phyloP scores from a whole-genome alignment of 2,888 invertebrate genomes.

The Prenolepis imparis region DNA sequence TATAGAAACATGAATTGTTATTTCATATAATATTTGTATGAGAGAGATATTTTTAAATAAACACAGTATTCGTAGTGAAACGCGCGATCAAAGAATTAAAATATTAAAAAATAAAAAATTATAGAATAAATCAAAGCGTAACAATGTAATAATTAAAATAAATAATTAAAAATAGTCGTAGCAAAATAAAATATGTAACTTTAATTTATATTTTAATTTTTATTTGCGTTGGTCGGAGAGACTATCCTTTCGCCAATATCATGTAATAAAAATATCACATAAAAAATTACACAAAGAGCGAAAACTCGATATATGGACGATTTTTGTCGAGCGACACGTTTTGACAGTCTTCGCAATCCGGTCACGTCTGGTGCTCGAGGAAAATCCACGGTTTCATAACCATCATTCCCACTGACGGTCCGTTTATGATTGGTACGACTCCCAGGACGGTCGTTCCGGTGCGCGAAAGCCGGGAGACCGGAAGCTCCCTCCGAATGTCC shows the following conservation, averaged over 20 bases:
- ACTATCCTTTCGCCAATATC: not conserved
- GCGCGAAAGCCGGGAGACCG: constrained; percentile 33
- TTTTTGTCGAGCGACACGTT: not conserved
- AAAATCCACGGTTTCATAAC: constrained; percentile 65
- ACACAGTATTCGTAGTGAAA: not conserved
- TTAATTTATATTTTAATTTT: not conserved
- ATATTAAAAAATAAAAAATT: not conserved
- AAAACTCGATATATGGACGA: not conserved
- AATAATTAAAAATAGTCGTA: no score
- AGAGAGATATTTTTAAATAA: constrained; percentile 4
- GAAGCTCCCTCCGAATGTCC: constrained; percentile 41
- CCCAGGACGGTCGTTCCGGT: constrained; percentile 79
- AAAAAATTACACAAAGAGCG: not conserved
- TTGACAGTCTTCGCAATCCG: constrained; percentile 12
- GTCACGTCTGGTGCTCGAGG: constrained; percentile 37
- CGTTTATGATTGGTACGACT: constrained; percentile 79
- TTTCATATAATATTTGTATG: not conserved
- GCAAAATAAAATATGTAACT: not conserved
- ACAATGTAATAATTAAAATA: no score
- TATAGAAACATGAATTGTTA: not conserved
- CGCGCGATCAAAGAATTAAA: not conserved
- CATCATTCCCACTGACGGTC: constrained; percentile 58
- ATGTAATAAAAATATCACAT: not conserved
- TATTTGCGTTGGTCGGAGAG: not conserved
- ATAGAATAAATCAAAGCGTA: no score